phyloP scores from a whole-genome alignment of 2,888 invertebrate species.

The Troglohyphantes excavatus region DNA sequence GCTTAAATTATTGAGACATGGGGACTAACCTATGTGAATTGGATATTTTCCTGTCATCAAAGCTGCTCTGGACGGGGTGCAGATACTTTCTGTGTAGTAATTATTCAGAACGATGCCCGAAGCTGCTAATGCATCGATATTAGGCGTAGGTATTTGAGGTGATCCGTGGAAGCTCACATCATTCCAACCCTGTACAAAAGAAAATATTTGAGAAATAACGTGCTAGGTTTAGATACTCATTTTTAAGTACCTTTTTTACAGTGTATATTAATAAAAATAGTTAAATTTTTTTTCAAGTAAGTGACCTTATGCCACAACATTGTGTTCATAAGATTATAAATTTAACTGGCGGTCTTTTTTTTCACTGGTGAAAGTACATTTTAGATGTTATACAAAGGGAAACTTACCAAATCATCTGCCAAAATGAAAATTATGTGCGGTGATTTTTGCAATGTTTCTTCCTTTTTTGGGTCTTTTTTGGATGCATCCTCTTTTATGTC shows the following conservation, averaged over 20 bases:
- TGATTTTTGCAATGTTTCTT: constrained; percentile 1
- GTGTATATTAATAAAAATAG: background rate
- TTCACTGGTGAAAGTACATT: too few species aligned
- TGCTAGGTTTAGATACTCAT: background rate
- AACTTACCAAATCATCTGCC: constrained; percentile 93
- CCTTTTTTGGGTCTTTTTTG: background rate
- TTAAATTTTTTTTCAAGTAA: background rate
- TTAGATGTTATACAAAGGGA: too few species aligned
- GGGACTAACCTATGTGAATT: constrained; percentile 87
- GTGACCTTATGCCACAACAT: too few species aligned
- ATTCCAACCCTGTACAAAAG: constrained; percentile 88
- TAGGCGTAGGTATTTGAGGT: constrained; percentile 93
- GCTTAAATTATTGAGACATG: too few species aligned
- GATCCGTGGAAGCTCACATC: constrained; percentile 96
- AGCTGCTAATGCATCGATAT: constrained; percentile 93
- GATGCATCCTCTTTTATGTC: background rate
- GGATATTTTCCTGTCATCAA: constrained; percentile 95
- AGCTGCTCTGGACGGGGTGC: constrained; percentile 93
- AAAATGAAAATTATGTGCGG: constrained; percentile 92
- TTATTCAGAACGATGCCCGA: constrained; percentile 91
- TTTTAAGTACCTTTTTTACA: too few species aligned
- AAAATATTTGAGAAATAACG: background rate
- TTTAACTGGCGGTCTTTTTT: too few species aligned
- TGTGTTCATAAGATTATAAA: too few species aligned
- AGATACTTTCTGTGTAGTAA: constrained; percentile 93